A percentile compares a stretch with the other conserved stretches of the same genome.
phyloP scores from a whole-genome alignment of 1,140 invertebrate species.

The Matsumurasca onukii region DNA sequence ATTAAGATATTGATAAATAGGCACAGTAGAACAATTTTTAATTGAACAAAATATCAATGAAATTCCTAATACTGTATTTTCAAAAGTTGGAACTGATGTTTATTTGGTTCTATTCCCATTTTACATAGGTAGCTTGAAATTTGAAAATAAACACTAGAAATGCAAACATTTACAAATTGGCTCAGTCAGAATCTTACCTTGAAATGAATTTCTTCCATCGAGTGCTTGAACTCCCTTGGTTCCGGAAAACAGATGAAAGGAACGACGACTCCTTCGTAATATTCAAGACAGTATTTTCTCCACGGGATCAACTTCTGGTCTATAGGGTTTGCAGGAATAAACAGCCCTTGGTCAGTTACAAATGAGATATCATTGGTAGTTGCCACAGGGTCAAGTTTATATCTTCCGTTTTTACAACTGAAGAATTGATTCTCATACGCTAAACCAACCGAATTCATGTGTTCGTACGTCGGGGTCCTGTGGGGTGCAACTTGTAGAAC shows the following conservation, averaged over 20 bases:
- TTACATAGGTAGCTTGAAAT: no score
- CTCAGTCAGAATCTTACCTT: no score
- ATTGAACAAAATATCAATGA: no score
- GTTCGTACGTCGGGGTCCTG: not conserved
- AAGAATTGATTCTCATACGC: not conserved
- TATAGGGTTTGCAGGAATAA: not conserved
- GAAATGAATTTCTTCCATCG: not conserved
- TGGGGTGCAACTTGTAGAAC: not conserved
- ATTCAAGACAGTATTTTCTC: slow-evolving; percentile 21
- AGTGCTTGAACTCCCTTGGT: not conserved
- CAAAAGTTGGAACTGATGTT: no score
- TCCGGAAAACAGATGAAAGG: slow-evolving; percentile 34
- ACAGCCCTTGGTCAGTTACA: not conserved
- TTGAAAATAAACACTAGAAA: no score
- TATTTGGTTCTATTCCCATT: no score
- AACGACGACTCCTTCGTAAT: not conserved
- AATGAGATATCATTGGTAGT: slow-evolving; percentile 7
- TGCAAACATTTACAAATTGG: no score
- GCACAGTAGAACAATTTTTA: no score
- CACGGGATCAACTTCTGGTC: slow-evolving; percentile 15
- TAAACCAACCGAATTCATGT: not conserved
- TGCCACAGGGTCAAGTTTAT: not conserved
- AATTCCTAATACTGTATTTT: no score
- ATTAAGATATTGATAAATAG: no score
- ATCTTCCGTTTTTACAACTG: not conserved